Evolutionary conservation across 2,113 vertebrate genomes (phyloP).

Genomic region (Tychaedon coryphoeus): DNA sequence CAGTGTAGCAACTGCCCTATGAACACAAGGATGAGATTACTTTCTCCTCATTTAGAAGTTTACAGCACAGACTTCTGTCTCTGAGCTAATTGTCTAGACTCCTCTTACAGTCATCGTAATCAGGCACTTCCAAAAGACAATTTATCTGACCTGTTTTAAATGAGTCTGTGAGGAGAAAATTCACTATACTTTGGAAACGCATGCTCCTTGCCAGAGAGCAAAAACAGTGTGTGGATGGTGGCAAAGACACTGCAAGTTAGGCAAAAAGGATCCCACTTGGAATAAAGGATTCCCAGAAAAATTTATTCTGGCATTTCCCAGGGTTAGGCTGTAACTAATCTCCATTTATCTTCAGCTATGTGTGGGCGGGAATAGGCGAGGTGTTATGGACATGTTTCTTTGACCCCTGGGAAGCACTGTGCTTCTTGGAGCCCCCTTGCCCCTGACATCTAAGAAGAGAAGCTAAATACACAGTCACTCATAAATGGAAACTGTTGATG

Average conservation of each 20-base stretch:
- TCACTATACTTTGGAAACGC: not conserved
- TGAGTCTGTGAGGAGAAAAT: not conserved
- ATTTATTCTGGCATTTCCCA: not conserved
- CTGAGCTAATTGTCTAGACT: not conserved
- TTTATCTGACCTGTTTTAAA: not conserved
- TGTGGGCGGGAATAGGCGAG: not conserved
- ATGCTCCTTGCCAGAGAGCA: not conserved
- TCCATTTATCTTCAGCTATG: not conserved
- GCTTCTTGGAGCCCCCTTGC: not conserved
- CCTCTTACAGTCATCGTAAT: not conserved
- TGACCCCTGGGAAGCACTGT: not conserved
- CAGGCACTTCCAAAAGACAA: not conserved
- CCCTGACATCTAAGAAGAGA: not conserved
- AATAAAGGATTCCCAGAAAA: not conserved
- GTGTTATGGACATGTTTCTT: not conserved
- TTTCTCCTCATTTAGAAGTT: not conserved
- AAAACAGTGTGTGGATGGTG: fast-evolving
- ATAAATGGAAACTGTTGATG: not conserved
- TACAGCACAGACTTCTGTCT: not conserved
- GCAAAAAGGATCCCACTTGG: not conserved
- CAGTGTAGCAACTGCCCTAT: not conserved
- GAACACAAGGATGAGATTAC: not conserved
- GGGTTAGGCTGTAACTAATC: not conserved
- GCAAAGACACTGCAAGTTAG: not conserved
- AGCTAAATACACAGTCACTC: not conserved